Base-by-base conservation (phyloP, 2,888 invertebrate species). In the Archaeoteleia sp. region DNA sequence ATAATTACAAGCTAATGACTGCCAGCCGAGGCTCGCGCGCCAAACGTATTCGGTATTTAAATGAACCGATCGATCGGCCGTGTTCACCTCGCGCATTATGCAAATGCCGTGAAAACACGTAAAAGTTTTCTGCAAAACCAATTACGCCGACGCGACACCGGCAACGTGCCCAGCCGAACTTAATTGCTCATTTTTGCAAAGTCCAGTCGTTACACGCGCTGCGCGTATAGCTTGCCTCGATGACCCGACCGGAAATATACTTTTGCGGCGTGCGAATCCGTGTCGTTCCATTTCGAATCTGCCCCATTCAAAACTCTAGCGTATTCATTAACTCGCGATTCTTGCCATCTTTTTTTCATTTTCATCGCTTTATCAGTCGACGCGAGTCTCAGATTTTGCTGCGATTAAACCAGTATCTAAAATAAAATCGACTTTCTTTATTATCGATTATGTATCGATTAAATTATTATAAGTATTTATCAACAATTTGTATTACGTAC, bases 61-160 rank as follows among this genome's bases (percentile, higher is more conserved):
- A 84, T 84, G 82, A 81, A 83, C 81, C 83, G 82, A 83, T 83
- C 82, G 84, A 82, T 82, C 82, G 78, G 70, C 74, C 77, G 74
- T 79, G 81, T 78, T 78, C 76, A 76, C 79, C 79, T 81, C 77
- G 80, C 81, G 75, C 82, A 83, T 83, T 82, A 82, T 83, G 83
- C 82, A 83, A 83, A 83, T 83, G 76, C 73, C 74, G 75, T 72
- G 77, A 82, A 82, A 81, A 80, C 81, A 81, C 81, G 83, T 78
- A 80, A 80, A 82, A 81, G 78, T 82, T 78, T 81, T 81, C 81
- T 78, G 80, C 79, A 82, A 82, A 81, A 80, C 76, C 82, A 82
- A 82, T 82, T 82, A 82, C 82, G 78, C 80, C 79, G 80, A 79
- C 80, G 80, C 81, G 77, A 81, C 80, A 78, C 74, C 77, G 74